These are phyloP conservation scores for Cosmia trapezina DNA, from an alignment of 2,888 invertebrate genomes.

Conservation along the genomic window DNA sequence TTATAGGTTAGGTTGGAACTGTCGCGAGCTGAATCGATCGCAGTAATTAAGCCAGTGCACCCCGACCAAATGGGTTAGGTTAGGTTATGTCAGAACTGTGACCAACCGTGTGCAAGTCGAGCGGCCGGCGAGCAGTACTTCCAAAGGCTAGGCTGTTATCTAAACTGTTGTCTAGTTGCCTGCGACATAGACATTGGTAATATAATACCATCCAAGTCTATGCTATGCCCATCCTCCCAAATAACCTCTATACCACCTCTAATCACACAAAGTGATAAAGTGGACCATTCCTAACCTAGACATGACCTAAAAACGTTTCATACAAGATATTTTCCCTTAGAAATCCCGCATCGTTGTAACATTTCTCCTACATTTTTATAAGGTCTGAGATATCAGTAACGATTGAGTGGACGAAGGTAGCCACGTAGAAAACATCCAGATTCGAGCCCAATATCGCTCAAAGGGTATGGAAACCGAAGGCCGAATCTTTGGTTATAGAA, in stretches of 20 bases:
- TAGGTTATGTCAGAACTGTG: too few species aligned
- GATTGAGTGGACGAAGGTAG: constrained; percentile 59
- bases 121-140: too few species aligned
- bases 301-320: constrained; percentile 46
- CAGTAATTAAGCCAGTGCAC: too few species aligned
- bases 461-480: constrained; percentile 55
- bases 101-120: too few species aligned
- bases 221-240: neutral
- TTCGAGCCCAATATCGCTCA: constrained; percentile 46
- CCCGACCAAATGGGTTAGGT: too few species aligned
- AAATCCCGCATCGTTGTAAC: constrained; percentile 45
- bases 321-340: constrained; percentile 44
- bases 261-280: constrained; percentile 47
- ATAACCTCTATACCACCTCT: constrained; percentile 22
- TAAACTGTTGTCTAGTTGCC: too few species aligned
- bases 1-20: too few species aligned
- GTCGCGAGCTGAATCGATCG: too few species aligned
- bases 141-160: too few species aligned
- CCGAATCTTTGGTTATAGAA: constrained; percentile 31
- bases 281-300: constrained; percentile 34
- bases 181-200: neutral
- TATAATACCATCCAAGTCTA: neutral
- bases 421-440: constrained; percentile 64
- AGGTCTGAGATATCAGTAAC: constrained; percentile 54
- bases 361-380: constrained; percentile 56